Evolutionary conservation across 2,888 invertebrate genomes (phyloP).

Genomic region (Lithophane leautieri): DNA sequence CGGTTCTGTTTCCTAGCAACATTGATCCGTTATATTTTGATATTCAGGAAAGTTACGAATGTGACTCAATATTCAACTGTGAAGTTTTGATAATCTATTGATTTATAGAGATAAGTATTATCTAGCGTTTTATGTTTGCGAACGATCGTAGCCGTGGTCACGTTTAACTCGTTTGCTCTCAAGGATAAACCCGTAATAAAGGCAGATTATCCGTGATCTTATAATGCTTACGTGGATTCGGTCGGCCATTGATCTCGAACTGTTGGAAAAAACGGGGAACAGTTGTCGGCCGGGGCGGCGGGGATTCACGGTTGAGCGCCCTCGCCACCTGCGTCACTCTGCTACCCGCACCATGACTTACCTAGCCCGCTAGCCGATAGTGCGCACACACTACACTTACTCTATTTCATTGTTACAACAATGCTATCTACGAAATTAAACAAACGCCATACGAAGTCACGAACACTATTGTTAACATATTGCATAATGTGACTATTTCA

Average conservation of each 20-base stretch:
- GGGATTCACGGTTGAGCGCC: slow-evolving; percentile 88
- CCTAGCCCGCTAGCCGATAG: slow-evolving; percentile 53
- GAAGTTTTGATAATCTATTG: slow-evolving; percentile 48
- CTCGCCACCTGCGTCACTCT: slow-evolving; percentile 81
- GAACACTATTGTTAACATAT: slow-evolving; percentile 46
- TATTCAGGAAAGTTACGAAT: slow-evolving; percentile 18
- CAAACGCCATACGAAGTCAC: slow-evolving; percentile 41
- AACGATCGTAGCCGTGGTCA: slow-evolving; percentile 61
- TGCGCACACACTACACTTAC: slow-evolving; percentile 43
- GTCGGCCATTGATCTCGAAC: slow-evolving; percentile 83
- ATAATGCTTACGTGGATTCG: slow-evolving; percentile 70
- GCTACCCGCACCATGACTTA: slow-evolving; percentile 65
- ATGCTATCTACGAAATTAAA: slow-evolving; percentile 55
- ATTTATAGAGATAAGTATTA: slow-evolving; percentile 52
- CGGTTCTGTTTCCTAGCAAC: slow-evolving; percentile 85
- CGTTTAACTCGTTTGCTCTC: slow-evolving; percentile 60
- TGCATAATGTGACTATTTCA: slow-evolving; percentile 50
- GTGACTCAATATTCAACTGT: slow-evolving; percentile 31
- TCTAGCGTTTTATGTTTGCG: slow-evolving; percentile 54
- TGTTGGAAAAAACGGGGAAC: slow-evolving; percentile 84
- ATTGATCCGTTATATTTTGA: slow-evolving; percentile 77
- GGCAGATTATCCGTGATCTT: slow-evolving; percentile 68
- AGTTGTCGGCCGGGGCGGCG: slow-evolving; percentile 82
- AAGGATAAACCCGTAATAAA: slow-evolving; percentile 69
- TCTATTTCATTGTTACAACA: slow-evolving; percentile 46